Evolutionary conservation across 2,888 invertebrate genomes (phyloP), one percentile per base, ranked within the genome.

Genomic region (Lissonota sp.): DNA sequence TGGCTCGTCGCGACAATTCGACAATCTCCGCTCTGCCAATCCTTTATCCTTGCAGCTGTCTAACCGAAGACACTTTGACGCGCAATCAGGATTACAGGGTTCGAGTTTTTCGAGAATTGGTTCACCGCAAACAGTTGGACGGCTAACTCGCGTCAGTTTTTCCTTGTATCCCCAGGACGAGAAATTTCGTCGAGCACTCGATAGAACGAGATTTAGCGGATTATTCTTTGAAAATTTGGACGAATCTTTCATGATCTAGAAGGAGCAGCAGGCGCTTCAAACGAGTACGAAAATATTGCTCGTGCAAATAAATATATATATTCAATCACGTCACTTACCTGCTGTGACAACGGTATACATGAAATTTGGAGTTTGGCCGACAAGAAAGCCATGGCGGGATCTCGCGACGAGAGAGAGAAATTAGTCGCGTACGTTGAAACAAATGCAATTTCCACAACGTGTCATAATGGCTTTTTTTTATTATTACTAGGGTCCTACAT

Each of bases 301-400:
- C 4, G 2, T 8, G 12, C 26, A 53, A 1, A 4, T 44, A 55
- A 44, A 12, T 5, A 4, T 44, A 55, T 16, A 12, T 5, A 26
- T 16, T n/a, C 7, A 8, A 70, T 57, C 16, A 39, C 37, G 4
- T 8, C 4, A 5, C 60, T 14, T 10, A 80, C 79, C 79, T 80
- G 26, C 26, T 26, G 73, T 70, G 76, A 74, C 12, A 72, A 67
- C 53, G 75, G 26, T 75, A 57, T 51, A 86, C 83, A n/a, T 16
- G 84, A 62, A 86, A 88, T 86, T 87, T 88, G 81, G 71, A 86
- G 5, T 58, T 51, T 83, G 12, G 73, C 62, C 60, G 84, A 79
- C 82, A 86, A 77, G 4, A 42, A 62, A 55, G 86, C 83, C 88
- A 89, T 89, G 73, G 46, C 77, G 71, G 40, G 10, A 40, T 26